Conservation (phyloP, 2,888 invertebrate genomes). For the Lepetodrilus schrolli region DNA sequence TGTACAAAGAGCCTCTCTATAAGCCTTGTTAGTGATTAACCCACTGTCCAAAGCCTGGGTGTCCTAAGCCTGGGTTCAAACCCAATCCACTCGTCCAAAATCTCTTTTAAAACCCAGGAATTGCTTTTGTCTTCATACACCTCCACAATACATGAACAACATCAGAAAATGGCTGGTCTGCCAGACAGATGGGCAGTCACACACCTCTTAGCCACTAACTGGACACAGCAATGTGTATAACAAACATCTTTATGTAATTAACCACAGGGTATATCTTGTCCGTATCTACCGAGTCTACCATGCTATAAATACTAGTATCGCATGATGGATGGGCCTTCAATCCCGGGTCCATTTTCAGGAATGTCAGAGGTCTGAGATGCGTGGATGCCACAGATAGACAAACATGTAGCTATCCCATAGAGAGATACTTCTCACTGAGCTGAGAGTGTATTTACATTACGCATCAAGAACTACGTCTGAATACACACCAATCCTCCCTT, state of each 20-base stretch:
- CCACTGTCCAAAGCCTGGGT: no score
- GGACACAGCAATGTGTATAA: not conserved
- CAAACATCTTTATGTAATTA: not conserved
- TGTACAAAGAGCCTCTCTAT: no score
- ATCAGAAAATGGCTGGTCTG: not conserved
- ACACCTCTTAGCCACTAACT: conserved; percentile 16
- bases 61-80: not conserved
- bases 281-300: not conserved
- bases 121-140: no score
- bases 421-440: no score
- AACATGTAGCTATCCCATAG: not conserved
- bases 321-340: conserved; percentile 23
- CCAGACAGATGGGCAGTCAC: not conserved
- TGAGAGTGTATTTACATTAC: no score
- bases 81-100: no score
- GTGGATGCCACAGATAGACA: not conserved
- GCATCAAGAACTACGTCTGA: no score
- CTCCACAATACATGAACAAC: not conserved
- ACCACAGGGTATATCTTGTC: not conserved
- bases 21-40: not conserved
- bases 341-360: not conserved
- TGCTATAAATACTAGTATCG: not conserved
- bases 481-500: no score
- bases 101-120: no score
- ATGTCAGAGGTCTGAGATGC: not conserved